Base-by-base conservation (phyloP, 2,888 invertebrate genomes). In the Andrena bucephala region DNA sequence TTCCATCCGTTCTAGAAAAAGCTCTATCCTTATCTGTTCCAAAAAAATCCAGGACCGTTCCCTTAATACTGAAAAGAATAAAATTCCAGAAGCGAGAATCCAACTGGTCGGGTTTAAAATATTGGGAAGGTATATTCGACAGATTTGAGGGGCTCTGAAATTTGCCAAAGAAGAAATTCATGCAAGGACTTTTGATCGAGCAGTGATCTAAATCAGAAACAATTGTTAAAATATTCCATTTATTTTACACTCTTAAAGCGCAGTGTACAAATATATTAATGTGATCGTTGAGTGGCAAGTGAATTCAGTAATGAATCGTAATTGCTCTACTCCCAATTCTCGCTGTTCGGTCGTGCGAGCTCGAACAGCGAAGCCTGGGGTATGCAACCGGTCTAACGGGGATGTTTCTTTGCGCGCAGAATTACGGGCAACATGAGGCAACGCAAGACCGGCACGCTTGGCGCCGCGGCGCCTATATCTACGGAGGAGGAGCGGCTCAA, bases 401-500 rank as follows among this genome's bases (percentile, higher is more conserved):
- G 5, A 7, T 16, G 80, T 75, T 48, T 79, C 24, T 89, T 68
- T 86, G 75, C 81, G 90, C 90, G 66, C 92, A 93, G 93, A 85
- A 85, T 88, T 84, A 88, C 91, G 85, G 91, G 90, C 87, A 90
- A 86, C 85, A 92, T 93, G 91, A 91, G 92, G 88, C 93, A 93
- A 85, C 92, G 92, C 29, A 92, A 93, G 76, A 87, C 90, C 80
- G 91, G 90, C 63, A 86, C 89, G 67, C 84, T 90, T 83, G 87
- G 89, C 76, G 89, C 90, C 83, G 84, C 90, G 79, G 87, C 91
- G 83, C 86, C 90, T 60, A 88, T 90, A 69, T 84, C 91, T 57
- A 78, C 89, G 29, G 84, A 89, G 36, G 91, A 92, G 82, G 93
- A 93, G 78, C 92, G 92, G 83, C 89, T 94, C 73, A 93, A 92